Percentiles rank a stretch among this genome's conserved stretches.
Conservation (phyloP, 2,113 vertebrate genomes). For the Tylochromis polylepis region DNA sequence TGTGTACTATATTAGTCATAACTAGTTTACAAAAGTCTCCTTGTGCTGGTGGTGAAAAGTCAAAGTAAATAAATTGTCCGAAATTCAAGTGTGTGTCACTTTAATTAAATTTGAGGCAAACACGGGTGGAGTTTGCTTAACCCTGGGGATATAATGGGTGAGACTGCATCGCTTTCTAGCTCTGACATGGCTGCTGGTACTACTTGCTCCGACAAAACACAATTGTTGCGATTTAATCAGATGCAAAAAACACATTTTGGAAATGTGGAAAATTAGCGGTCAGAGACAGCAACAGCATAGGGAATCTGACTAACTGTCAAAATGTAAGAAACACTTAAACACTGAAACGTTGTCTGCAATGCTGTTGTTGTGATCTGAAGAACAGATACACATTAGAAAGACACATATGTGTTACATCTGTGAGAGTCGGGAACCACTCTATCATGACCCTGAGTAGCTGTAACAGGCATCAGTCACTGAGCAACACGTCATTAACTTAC, state of each 20-base stretch:
- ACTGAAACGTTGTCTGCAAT: rapidly evolving
- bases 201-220: background rate
- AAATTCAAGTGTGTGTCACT: background rate
- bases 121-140: background rate
- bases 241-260: background rate
- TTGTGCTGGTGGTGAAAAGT: background rate
- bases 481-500: background rate
- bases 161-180: background rate
- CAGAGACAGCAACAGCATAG: background rate
- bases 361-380: background rate
- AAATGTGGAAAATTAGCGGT: background rate
- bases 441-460: background rate
- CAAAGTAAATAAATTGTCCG: background rate
- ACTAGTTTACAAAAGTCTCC: background rate
- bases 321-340: background rate
- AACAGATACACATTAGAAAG: background rate
- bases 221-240: background rate
- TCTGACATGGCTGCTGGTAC: background rate
- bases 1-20: background rate
- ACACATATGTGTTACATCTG: background rate
- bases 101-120: background rate
- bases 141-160: background rate
- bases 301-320: rapidly evolving
- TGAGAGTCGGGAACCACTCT: background rate
- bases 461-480: background rate